phyloP scores from a whole-genome alignment of 1,140 invertebrate species.

The Dreissena rostriformis region DNA sequence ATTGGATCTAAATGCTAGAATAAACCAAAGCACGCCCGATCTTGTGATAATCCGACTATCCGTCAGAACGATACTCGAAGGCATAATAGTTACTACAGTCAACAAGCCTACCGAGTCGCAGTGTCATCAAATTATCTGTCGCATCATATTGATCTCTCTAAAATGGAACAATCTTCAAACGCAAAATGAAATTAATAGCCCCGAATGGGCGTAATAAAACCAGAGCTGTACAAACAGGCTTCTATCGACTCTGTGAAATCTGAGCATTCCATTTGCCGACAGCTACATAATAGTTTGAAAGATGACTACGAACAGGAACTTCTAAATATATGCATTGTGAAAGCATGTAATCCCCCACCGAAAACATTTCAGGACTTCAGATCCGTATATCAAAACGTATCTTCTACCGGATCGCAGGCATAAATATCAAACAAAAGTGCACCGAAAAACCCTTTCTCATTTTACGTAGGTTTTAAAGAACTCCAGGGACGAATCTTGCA shows the following conservation, averaged over 20 bases:
- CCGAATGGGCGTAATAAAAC: constrained; percentile 82
- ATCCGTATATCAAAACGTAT: constrained; percentile 94
- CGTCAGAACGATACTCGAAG: constrained; percentile 13
- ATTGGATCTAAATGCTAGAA: constrained; percentile 56
- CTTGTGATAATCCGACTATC: constrained; percentile 47
- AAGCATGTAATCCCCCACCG: constrained; percentile 89
- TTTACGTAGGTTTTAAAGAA: constrained; percentile 89
- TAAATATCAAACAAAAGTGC: constrained; percentile 91
- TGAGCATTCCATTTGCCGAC: constrained; percentile 88
- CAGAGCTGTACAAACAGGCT: constrained; percentile 90
- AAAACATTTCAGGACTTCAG: constrained; percentile 92
- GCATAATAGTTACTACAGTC: constrained; percentile 86
- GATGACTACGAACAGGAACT: constrained; percentile 89
- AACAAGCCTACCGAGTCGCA: constrained; percentile 89
- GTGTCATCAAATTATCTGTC: constrained; percentile 90
- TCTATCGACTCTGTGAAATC: constrained; percentile 87
- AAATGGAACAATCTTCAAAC: constrained; percentile 88
- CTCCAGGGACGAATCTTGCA: constrained; percentile 88
- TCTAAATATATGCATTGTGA: constrained; percentile 84
- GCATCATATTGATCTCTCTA: constrained; percentile 88
- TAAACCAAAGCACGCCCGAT: constrained; percentile 73
- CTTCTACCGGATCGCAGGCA: constrained; percentile 92
- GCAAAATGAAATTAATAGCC: constrained; percentile 77
- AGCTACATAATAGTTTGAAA: constrained; percentile 89
- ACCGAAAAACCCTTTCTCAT: constrained; percentile 93